Evolutionary conservation across 2,888 invertebrate genomes (phyloP).

Genomic region (Thereva nobilitata): DNA sequence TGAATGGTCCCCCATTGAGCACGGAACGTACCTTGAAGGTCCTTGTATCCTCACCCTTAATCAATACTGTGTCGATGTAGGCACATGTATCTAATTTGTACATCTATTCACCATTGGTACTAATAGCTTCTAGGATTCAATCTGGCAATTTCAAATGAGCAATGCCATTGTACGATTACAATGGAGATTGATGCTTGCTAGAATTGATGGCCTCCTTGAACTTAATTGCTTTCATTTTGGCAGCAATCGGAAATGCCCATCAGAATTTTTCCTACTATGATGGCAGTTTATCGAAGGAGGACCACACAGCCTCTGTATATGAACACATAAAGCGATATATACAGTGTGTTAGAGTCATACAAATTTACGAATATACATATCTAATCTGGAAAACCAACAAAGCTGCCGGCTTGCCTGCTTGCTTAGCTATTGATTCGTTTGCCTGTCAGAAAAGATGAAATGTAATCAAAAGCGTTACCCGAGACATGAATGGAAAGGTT

Average conservation of each 20-base stretch:
- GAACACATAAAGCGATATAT: too few relatives aligned
- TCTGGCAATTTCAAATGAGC: conserved; percentile 30
- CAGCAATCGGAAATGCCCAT: conserved; percentile 33
- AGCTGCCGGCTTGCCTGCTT: too few relatives aligned
- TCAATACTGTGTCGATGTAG: background rate
- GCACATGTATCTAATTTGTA: conserved; percentile 29
- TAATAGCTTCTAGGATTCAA: conserved; percentile 32
- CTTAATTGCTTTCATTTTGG: conserved; percentile 28
- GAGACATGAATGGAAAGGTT: too few relatives aligned
- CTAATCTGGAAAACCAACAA: too few relatives aligned
- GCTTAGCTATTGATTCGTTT: too few relatives aligned
- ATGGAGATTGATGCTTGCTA: conserved; percentile 30
- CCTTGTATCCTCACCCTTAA: background rate
- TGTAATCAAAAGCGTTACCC: too few relatives aligned
- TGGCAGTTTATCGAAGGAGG: too few relatives aligned
- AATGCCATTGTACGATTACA: conserved; percentile 14
- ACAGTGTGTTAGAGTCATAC: too few relatives aligned
- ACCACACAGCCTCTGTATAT: too few relatives aligned
- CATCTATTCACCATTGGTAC: conserved; percentile 23
- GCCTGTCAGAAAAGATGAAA: too few relatives aligned
- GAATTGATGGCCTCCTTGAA: conserved; percentile 31
- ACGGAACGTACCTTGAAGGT: background rate
- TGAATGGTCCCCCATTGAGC: background rate
- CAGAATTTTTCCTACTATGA: conserved; percentile 22
- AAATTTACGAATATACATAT: too few relatives aligned